Evolutionary conservation across 2,888 invertebrate species (phyloP), one percentile per base, ranked within the genome.

Genomic region (Automeris io): DNA sequence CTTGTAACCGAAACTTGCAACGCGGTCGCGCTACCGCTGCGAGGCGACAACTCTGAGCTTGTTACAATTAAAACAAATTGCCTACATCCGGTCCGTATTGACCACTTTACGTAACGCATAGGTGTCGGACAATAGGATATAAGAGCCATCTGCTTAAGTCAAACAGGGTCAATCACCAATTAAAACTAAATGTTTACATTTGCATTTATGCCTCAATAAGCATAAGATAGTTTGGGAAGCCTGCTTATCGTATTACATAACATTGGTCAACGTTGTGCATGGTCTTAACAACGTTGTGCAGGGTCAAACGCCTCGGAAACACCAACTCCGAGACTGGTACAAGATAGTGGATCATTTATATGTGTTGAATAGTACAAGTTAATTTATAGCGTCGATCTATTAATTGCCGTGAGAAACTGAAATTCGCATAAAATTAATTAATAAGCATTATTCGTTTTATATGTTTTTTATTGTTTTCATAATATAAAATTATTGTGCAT

Each of bases 41-140:
- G 25, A 18, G n/a, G 9, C 31, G 37, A 35, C 34, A 29, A 39
- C 34, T 31, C 33, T 12, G 33, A 65, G 66, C 63, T 60, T 54
- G 54, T 60, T 63, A 70, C 68, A 78, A 78, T 78, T 80, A 79
- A 71, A 70, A 61, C 72, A 73, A 83, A 85, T 83, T 83, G 80
- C 59, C 64, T 52, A 70, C 82, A 79, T 85, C 85, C 83, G 80
- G 77, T 60, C 64, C 61, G 61, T 69, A 78, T 79, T 72, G 76
- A 66, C 68, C 60, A 61, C 66, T 62, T 41, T 41, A 37, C 45
- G 41, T 40, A 47, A 60, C 59, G 61, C 71, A 71, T 70, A 80
- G 74, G 79, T 80, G 78, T 74, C 66, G 67, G 62, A 61, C 76
- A 75, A 79, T 73, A n/a, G n/a, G n/a, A n/a, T n/a, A n/a, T n/a